A percentile compares a stretch with the other conserved stretches of the same genome.
Conservation (phyloP, 2,888 invertebrate genomes). For the Geophilus truncorum region DNA sequence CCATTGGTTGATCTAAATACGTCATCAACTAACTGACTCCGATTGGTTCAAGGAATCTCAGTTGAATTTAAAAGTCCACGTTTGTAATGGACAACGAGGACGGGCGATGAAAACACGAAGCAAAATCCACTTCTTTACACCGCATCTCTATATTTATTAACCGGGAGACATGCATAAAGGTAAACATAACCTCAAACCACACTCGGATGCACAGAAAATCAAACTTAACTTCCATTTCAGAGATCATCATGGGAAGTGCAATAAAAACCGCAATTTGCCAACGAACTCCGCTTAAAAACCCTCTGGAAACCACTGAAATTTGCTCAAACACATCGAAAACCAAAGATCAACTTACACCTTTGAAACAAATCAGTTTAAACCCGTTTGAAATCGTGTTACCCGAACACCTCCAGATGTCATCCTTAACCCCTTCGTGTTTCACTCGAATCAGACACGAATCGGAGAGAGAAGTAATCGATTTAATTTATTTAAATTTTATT, state of each 20-base stretch:
- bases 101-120: neutral
- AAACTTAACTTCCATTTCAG: neutral
- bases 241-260: neutral
- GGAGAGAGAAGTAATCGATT: neutral
- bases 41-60: neutral
- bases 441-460: neutral
- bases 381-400: neutral
- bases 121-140: neutral
- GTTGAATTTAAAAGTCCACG: neutral
- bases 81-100: neutral
- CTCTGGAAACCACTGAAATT: neutral
- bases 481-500: neutral
- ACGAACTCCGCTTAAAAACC: neutral
- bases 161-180: neutral
- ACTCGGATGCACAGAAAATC: neutral
- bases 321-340: neutral
- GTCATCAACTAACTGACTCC: neutral
- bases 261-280: neutral
- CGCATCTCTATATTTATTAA: neutral
- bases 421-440: neutral
- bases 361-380: neutral
- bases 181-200: neutral
- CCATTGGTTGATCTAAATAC: neutral
- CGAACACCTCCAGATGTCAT: neutral
- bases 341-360: neutral